phyloP scores from a whole-genome alignment of 2,888 invertebrate genomes.

The Copidosoma aretas region DNA sequence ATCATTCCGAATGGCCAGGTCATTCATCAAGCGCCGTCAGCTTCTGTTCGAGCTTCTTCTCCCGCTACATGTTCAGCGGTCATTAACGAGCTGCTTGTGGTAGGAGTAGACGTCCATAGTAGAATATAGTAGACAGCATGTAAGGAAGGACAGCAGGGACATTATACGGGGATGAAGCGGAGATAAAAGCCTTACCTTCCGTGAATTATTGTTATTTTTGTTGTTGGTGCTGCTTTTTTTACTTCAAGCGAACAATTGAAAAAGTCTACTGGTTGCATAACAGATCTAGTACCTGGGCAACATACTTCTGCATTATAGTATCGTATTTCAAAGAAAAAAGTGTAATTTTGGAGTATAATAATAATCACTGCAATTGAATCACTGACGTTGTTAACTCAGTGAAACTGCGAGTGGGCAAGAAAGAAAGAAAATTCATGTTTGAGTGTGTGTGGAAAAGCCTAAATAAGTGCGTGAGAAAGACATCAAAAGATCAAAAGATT shows the following conservation, averaged over 20 bases:
- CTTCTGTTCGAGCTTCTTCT: constrained; percentile 12
- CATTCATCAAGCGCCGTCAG: constrained; percentile 13
- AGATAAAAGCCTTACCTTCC: constrained; percentile 17
- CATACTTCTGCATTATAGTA: no score
- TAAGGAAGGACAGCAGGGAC: background rate
- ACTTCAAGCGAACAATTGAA: constrained; percentile 13
- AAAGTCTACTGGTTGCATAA: constrained; percentile 1
- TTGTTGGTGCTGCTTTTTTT: no score
- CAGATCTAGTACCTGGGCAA: no score
- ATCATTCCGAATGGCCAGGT: background rate
- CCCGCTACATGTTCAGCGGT: background rate
- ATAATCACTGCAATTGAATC: no score
- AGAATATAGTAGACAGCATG: background rate
- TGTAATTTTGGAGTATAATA: no score
- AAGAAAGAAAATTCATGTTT: no score
- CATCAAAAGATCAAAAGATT: no score
- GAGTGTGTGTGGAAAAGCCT: no score
- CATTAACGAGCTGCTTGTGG: constrained; percentile 2
- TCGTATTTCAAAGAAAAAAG: no score
- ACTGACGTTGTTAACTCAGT: no score
- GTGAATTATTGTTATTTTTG: constrained; percentile 11
- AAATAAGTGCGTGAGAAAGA: no score
- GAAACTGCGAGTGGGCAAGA: no score
- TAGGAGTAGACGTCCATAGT: background rate
- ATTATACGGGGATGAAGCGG: background rate